These are phyloP conservation scores for Dysdera silvatica DNA, from an alignment of 1,140 invertebrate genomes.

Conservation along the genomic window DNA sequence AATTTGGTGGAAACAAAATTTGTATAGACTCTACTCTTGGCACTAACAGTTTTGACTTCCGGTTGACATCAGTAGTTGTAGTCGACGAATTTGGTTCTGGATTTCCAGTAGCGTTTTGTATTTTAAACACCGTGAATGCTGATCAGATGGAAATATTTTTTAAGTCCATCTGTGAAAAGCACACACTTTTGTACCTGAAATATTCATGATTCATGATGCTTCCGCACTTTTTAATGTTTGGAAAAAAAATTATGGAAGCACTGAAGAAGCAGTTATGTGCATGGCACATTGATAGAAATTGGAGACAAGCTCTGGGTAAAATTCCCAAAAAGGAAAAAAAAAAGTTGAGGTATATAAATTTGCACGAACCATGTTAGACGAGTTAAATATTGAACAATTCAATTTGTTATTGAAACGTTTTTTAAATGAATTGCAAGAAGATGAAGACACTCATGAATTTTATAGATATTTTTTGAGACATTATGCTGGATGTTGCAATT, in stretches of 20 bases:
- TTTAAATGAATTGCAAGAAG: background rate
- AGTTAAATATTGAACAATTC: background rate
- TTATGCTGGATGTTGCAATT: background rate
- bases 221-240: constrained; percentile 16
- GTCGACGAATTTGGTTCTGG: constrained; percentile 18
- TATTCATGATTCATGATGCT: constrained; percentile 22
- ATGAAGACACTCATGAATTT: constrained; percentile 8
- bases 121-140: background rate
- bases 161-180: background rate
- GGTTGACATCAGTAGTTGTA: constrained; percentile 14
- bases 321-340: background rate
- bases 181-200: background rate
- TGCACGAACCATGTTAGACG: background rate
- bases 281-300: constrained; percentile 17
- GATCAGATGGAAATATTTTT: constrained; percentile 5
- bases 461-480: constrained; percentile 6
- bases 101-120: constrained; percentile 11
- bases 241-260: background rate
- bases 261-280: background rate
- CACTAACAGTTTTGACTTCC: constrained; percentile 14
- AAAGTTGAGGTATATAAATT: constrained; percentile 1
- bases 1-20: constrained; percentile 18
- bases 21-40: constrained; percentile 25
- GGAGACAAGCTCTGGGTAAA: constrained; percentile 8
- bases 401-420: background rate